phyloP scores from a whole-genome alignment of 2,888 invertebrate genomes.

The Calameuta pallipes region DNA sequence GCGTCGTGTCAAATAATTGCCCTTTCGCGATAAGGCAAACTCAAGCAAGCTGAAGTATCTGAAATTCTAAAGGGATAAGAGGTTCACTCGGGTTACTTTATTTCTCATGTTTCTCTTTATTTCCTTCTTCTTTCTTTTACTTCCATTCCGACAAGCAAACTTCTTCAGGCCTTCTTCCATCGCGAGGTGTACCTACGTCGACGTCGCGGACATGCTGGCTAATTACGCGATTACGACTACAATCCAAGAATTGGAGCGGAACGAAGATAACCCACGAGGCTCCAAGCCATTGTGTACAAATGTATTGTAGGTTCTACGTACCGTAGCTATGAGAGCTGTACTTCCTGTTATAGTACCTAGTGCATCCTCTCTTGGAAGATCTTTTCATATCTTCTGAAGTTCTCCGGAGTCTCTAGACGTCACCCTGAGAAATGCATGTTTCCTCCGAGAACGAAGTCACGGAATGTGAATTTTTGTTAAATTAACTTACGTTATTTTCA shows the following conservation, averaged over 20 bases:
- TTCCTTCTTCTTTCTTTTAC: not conserved
- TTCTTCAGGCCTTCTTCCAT: not conserved
- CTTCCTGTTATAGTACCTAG: not conserved
- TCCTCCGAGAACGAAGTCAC: not conserved
- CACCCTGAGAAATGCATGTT: not conserved
- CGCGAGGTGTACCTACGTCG: not conserved
- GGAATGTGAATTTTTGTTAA: not conserved
- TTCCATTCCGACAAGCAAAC: not conserved
- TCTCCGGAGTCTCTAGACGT: not conserved
- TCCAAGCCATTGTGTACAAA: not conserved
- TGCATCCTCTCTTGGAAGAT: not conserved
- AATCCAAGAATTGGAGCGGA: conserved; percentile 33
- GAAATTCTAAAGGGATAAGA: not conserved
- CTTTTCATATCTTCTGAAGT: not conserved
- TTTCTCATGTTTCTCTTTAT: not conserved
- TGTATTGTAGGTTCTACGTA: not conserved
- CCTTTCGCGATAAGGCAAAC: not conserved
- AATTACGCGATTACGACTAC: conserved; percentile 26
- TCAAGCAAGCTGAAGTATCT: not conserved
- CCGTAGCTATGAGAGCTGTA: not conserved
- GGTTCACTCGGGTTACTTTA: not conserved
- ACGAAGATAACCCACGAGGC: conserved; percentile 27
- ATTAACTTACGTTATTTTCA: not conserved
- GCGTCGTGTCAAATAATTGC: not conserved
- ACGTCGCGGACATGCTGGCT: conserved; percentile 4